These are phyloP conservation scores for Parasteatoda lunata DNA, from an alignment of 2,888 invertebrate species.

Conservation along the genomic window DNA sequence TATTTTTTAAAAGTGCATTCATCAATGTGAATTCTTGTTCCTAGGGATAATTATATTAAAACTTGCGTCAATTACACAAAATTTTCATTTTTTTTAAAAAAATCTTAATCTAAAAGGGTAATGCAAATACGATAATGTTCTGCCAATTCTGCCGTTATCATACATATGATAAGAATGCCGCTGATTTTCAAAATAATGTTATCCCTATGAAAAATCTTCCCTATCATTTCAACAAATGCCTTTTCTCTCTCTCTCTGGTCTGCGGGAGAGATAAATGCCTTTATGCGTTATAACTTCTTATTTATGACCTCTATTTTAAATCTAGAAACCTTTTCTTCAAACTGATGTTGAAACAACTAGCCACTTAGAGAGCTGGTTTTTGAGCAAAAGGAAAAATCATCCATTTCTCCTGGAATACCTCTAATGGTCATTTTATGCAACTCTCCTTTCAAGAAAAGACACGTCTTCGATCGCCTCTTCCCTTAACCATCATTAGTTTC, in stretches of 20 bases:
- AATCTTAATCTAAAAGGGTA: too few relatives aligned
- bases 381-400: slow-evolving; percentile 40
- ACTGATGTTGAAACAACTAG: not conserved
- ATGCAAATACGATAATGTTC: too few relatives aligned
- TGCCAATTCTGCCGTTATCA: too few relatives aligned
- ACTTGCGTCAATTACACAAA: too few relatives aligned
- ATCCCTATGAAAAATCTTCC: not conserved
- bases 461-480: slow-evolving; percentile 36
- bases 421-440: slow-evolving; percentile 66
- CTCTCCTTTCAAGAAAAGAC: slow-evolving; percentile 22
- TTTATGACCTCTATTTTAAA: not conserved
- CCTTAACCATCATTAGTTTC: slow-evolving; percentile 48
- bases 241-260: not conserved
- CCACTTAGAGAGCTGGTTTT: not conserved
- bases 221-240: not conserved
- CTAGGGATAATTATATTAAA: too few relatives aligned
- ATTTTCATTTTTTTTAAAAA: too few relatives aligned
- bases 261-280: not conserved
- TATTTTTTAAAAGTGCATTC: too few relatives aligned
- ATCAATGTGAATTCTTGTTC: too few relatives aligned
- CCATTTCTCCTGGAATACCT: slow-evolving; percentile 21
- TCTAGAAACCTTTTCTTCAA: not conserved
- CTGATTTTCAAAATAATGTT: not conserved
- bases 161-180: not conserved
- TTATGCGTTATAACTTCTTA: slow-evolving; percentile 1